Conservation (phyloP, 2,113 vertebrate species). For the Oenanthe melanoleuca region DNA sequence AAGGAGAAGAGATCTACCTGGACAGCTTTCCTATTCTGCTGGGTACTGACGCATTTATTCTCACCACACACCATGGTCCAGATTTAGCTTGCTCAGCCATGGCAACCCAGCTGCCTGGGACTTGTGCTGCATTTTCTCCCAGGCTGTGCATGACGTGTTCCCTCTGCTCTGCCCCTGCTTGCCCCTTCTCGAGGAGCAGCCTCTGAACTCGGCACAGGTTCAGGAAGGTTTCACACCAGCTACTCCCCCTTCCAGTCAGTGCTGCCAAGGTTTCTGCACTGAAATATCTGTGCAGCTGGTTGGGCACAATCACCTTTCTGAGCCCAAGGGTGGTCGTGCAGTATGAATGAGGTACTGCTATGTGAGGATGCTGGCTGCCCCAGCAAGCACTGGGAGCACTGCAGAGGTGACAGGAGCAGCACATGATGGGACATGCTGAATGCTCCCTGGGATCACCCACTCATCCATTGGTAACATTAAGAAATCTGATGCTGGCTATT, state of each 20-base stretch:
- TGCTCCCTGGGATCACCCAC: not conserved
- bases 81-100: slow-evolving; percentile 40
- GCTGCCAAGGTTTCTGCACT: not conserved
- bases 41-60: slow-evolving; percentile 19
- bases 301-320: not conserved
- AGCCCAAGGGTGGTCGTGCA: rapidly evolving
- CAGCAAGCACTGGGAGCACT: not conserved
- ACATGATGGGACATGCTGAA: not conserved
- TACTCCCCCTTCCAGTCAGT: not conserved
- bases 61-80: not conserved
- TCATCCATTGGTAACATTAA: not conserved
- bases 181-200: not conserved
- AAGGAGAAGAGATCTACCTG: not conserved
- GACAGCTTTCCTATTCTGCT: not conserved
- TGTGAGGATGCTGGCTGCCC: not conserved
- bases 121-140: not conserved
- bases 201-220: not conserved
- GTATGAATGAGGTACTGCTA: not conserved
- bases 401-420: not conserved
- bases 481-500: not conserved
- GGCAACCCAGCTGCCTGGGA: slow-evolving; percentile 32
- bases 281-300: not conserved
- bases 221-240: not conserved
- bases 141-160: not conserved
- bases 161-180: not conserved